Conservation (phyloP, 2,113 vertebrate genomes). For the Urocynchramus pylzowi region DNA sequence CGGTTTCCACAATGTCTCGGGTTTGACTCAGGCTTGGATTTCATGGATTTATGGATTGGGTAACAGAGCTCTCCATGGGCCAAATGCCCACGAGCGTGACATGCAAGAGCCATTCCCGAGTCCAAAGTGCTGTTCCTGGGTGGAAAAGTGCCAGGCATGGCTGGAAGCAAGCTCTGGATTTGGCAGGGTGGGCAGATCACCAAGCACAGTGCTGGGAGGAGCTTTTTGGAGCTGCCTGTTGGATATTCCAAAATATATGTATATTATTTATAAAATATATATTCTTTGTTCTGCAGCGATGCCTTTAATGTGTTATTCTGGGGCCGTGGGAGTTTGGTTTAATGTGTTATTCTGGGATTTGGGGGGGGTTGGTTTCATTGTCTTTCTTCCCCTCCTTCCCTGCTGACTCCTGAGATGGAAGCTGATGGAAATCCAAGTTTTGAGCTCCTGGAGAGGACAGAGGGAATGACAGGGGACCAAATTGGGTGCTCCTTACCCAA, state of each 20-base stretch:
- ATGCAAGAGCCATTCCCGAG: slow-evolving; percentile 44
- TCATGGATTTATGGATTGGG: slow-evolving; percentile 25
- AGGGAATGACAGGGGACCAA: not conserved
- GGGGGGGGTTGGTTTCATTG: not conserved
- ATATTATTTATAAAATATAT: not conserved
- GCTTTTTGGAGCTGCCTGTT: not conserved
- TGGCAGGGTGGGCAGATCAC: slow-evolving; percentile 20
- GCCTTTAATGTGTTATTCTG: not conserved
- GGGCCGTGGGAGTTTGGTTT: not conserved
- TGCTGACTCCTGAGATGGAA: not conserved
- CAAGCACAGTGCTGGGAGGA: slow-evolving; percentile 30
- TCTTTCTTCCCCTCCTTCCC: not conserved
- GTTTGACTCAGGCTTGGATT: slow-evolving; percentile 24
- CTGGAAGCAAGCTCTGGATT: slow-evolving; percentile 36
- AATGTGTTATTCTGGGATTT: not conserved
- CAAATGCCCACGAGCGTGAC: slow-evolving; percentile 52
- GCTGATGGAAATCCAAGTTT: not conserved
- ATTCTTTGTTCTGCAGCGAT: not conserved
- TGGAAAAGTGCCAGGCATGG: slow-evolving; percentile 58
- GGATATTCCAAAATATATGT: not conserved
- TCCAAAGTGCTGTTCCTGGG: not conserved
- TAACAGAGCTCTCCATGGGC: not conserved
- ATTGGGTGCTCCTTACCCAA: too few relatives aligned
- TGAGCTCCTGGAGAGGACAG: not conserved
- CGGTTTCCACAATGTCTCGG: slow-evolving; percentile 39